Percentiles rank a stretch among this genome's conserved stretches.
phyloP scores from a whole-genome alignment of 1,140 invertebrate genomes.

The Trichonephila clavipes region DNA sequence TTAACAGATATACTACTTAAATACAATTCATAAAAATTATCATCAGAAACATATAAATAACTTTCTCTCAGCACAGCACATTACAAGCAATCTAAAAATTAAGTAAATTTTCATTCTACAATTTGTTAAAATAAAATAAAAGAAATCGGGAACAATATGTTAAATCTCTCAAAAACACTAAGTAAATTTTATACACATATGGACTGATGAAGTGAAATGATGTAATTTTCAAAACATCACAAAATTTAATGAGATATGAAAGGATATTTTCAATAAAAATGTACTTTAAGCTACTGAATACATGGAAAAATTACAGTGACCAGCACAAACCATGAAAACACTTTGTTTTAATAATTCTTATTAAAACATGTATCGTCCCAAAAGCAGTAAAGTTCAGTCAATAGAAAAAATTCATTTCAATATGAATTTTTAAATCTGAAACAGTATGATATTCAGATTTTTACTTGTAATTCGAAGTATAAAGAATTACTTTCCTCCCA shows the following conservation, averaged over 20 bases:
- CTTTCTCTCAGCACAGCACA: too few species aligned
- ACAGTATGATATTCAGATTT: too few species aligned
- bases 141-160: not conserved
- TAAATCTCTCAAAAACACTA: not conserved
- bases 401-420: too few species aligned
- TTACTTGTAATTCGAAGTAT: too few species aligned
- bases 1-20: too few species aligned
- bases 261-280: not conserved
- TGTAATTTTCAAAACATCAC: not conserved
- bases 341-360: too few species aligned
- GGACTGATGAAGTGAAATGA: not conserved
- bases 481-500: too few species aligned
- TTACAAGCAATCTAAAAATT: too few species aligned
- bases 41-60: too few species aligned
- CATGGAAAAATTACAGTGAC: conserved; percentile 12
- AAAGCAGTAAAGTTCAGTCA: not conserved
- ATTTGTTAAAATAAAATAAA: not conserved
- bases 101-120: not conserved
- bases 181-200: not conserved
- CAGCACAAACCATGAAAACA: conserved; percentile 11
- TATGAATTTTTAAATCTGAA: too few species aligned
- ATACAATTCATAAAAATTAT: too few species aligned
- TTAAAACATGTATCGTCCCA: not conserved
- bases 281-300: not conserved
- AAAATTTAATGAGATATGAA: conserved; percentile 6